Base-by-base conservation (phyloP, 1,140 invertebrate species). In the Tetramorium simillimum region DNA sequence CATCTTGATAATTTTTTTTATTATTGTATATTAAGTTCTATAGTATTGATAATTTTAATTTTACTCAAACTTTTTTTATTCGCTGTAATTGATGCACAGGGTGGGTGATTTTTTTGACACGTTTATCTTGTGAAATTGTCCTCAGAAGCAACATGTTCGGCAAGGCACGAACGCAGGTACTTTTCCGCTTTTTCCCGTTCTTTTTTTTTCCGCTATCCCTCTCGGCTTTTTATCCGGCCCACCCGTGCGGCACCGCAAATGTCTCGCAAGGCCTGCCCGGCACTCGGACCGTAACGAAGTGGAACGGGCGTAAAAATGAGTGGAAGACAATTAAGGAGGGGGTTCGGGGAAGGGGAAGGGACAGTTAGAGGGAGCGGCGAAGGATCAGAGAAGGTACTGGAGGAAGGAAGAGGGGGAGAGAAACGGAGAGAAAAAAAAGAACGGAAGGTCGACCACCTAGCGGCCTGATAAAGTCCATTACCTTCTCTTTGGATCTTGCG, bases 231-330 rank as follows among this genome's bases (percentile, higher is more conserved):
- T 86, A 86, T 85, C 65, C 80, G 53, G 90, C 49, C 91, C 91
- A 91, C 91, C 90, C 91, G 90, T 85, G 88, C 75, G 86, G 85
- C 90, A 84, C 69, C 60, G 90, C 69, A 85, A 87, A 89, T 91
- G 82, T 89, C 85, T 90, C 90, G 88, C 85, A 88, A 90, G 88
- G 88, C 81, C 56, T 86, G 49, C 88, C 69, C 76, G 85, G 84
- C 85, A 85, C 87, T 88, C 86, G 82, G 89, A 91, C 90, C 89
- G 91, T 91, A 91, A 91, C 92, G 90, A 92, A 93, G 90, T 92
- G 89, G 91, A 92, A 92, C 91, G 91, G 88, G 87, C 90, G 92
- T 92, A 93, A 93, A 92, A 93, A 92, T 91, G 89, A 91, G 92
- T 90, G 87, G 91, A 91, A 89, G 92, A 93, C 92, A 93, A 93